phyloP scores from a whole-genome alignment of 2,888 invertebrate genomes.

The Amaurobius ferox region DNA sequence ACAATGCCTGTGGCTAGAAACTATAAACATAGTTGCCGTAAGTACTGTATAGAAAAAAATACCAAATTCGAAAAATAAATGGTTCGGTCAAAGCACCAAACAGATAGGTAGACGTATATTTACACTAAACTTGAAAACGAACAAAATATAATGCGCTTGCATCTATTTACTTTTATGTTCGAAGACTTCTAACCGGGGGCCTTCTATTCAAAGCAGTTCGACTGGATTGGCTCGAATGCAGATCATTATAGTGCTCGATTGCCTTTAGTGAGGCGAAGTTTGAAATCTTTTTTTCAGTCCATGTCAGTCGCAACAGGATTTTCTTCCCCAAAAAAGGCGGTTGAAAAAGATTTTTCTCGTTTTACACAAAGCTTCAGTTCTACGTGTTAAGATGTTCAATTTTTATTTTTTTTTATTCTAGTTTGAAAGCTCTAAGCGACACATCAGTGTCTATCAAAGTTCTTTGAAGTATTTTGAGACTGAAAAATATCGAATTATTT shows the following conservation, averaged over 20 bases:
- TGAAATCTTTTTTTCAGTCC: constrained; percentile 2
- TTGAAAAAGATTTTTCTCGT: background rate
- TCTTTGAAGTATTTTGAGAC: background rate
- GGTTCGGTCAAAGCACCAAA: too few species aligned
- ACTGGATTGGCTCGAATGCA: background rate
- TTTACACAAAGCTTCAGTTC: background rate
- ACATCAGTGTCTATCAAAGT: constrained; percentile 8
- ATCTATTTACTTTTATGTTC: too few species aligned
- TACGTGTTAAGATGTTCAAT: background rate
- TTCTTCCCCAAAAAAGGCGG: background rate
- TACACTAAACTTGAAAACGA: too few species aligned
- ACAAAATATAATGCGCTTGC: too few species aligned
- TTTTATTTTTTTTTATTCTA: background rate
- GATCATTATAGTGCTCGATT: constrained; percentile 12
- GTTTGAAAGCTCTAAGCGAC: background rate
- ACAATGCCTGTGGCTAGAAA: too few species aligned
- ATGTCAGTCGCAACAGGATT: background rate
- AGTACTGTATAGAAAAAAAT: too few species aligned
- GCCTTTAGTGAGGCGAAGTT: background rate
- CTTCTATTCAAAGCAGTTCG: background rate
- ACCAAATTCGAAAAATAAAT: too few species aligned
- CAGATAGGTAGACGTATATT: too few species aligned
- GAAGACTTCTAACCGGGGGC: too few species aligned
- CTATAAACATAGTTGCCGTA: too few species aligned
- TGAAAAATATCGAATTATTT: too few species aligned